Evolutionary conservation across 1,140 invertebrate species (phyloP).

Genomic region (Caenorhabditis tropicalis): DNA sequence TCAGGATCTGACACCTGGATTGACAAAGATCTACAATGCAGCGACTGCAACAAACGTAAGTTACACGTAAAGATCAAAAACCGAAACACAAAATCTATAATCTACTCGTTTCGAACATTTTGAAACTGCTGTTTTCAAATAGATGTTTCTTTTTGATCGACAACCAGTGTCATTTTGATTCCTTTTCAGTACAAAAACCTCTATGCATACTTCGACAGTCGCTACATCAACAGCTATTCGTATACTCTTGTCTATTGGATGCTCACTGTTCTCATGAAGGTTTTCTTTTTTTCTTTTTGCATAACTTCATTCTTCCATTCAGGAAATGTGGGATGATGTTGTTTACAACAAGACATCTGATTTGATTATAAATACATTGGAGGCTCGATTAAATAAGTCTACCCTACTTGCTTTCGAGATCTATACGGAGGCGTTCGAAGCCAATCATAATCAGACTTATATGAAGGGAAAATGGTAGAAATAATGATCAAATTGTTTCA

Average conservation of each 20-base stretch:
- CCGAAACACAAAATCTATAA: no score
- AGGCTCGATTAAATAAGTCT: neutral
- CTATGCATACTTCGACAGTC: slow-evolving; percentile 33
- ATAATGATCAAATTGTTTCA: neutral
- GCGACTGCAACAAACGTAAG: neutral
- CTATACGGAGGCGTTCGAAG: slow-evolving; percentile 1
- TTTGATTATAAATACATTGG: neutral
- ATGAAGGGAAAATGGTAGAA: slow-evolving; percentile 33
- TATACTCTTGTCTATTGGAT: slow-evolving; percentile 5
- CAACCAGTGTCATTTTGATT: neutral
- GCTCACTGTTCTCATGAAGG: neutral
- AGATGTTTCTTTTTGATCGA: no score
- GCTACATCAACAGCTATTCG: slow-evolving; percentile 1
- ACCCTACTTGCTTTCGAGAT: neutral
- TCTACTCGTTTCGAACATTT: no score
- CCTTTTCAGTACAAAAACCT: slow-evolving; percentile 37
- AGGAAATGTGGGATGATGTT: neutral
- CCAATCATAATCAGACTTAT: slow-evolving; percentile 7
- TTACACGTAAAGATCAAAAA: neutral
- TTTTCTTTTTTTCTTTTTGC: neutral
- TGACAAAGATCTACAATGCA: neutral
- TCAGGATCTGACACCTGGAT: slow-evolving; percentile 1
- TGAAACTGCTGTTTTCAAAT: no score
- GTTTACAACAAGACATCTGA: neutral
- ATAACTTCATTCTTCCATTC: neutral